A percentile compares a stretch with the other conserved stretches of the same genome.
These are phyloP conservation scores for Bicyclus anynana DNA, from an alignment of 1,140 invertebrate genomes.

Conservation along the genomic window DNA sequence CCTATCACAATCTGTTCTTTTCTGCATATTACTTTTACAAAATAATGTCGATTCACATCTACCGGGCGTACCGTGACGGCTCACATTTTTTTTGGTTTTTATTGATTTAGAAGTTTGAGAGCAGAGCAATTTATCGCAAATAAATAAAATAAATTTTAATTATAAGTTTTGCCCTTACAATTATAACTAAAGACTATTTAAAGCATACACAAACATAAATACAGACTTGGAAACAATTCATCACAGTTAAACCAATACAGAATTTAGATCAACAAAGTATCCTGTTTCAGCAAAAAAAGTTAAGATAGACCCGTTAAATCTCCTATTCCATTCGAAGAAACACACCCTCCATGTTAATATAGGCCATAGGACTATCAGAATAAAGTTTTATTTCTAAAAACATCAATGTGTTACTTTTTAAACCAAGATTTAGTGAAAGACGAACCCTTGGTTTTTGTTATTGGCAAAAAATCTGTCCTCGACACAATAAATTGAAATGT, in stretches of 20 bases:
- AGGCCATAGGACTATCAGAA: neutral
- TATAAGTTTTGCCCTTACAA: no score
- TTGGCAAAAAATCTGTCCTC: constrained; percentile 30
- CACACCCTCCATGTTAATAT: neutral
- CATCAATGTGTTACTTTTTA: constrained; percentile 7
- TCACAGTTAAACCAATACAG: constrained; percentile 20
- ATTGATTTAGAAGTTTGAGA: no score
- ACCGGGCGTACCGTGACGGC: no score
- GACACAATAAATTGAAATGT: constrained; percentile 28
- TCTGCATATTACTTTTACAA: no score
- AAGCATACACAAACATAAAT: no score
- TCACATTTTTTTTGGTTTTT: no score
- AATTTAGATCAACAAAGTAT: constrained; percentile 26
- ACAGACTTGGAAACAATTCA: constrained; percentile 4
- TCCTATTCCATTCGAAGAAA: constrained; percentile 13
- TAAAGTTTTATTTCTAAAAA: constrained; percentile 7
- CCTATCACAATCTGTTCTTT: no score
- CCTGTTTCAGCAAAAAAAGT: constrained; percentile 28
- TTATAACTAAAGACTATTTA: no score
- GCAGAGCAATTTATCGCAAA: no score
- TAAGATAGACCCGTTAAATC: constrained; percentile 9
- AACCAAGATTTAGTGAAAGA: constrained; percentile 21
- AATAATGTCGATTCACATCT: no score
- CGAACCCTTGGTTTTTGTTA: constrained; percentile 18
- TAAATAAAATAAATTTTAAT: no score